Evolutionary conservation across 2,113 vertebrate species (phyloP), one percentile per base, ranked within the genome.

Genomic region (Romanogobio albipinnatus): DNA sequence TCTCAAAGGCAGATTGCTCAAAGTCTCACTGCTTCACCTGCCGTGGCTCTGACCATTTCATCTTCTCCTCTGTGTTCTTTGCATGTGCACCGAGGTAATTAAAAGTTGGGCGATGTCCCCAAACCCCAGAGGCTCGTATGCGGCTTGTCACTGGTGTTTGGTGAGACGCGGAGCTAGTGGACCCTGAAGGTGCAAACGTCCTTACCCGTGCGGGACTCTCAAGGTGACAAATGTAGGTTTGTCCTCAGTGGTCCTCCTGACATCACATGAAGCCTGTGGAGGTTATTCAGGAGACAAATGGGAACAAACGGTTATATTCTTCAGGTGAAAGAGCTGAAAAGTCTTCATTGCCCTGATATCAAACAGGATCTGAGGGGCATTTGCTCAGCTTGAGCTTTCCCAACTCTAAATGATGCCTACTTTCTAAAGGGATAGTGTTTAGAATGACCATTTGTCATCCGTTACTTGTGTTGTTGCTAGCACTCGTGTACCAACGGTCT

Each of bases 161-260:
- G 33, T 68, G 64, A 68, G 64, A 68, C 15, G 8, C 36, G 22
- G 66, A 43, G 17, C 64, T 22, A 68, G 64, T 39, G 36, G 66
- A 70, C 66, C 66, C 66, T 70, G 66, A 70, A 22, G 66, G 66
- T 43, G 66, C 66, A 70, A 22, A 11, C 36, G 66, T 39, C 66
- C 66, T 70, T 4, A n/a, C n/a, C 58, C 11, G 58, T 1, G n/a
- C 22, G n/a, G 58, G 58, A 61, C 17, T 19, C 66, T 70, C 66
- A 70, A 70, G 66, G 66, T 43, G 36, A 70, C 66, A 1, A 22
- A 70, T 39, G 66, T 70, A 3, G 66, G 66, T 6, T 39, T 9
- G 15, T 70, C 64, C 64, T 39, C 64, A 39, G 33, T 9, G 64
- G 64, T 70, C 66, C 66, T 70, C 66, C 66, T 39, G 66, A 70